phyloP scores from a whole-genome alignment of 2,888 invertebrate species.

The Paralinhomoeus sp. region DNA sequence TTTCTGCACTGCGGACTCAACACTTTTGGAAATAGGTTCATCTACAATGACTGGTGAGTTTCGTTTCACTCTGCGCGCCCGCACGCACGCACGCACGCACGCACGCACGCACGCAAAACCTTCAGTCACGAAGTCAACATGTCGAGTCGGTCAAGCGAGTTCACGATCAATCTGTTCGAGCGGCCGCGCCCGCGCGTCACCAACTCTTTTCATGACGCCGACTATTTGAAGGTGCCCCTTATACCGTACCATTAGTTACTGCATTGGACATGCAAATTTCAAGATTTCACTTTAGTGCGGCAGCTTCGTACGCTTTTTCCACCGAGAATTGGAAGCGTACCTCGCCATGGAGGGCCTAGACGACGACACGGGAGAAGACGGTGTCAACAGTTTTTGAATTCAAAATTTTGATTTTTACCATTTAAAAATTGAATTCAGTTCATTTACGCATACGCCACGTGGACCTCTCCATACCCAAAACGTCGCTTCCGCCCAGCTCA shows the following conservation, averaged over 20 bases:
- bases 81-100: not conserved
- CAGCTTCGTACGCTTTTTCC: slow-evolving; percentile 23
- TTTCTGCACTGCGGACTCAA: slow-evolving; percentile 18
- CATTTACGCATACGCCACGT: slow-evolving; percentile 23
- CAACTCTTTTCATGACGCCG: no score
- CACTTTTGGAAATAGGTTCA: not conserved
- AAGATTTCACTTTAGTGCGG: slow-evolving; percentile 15
- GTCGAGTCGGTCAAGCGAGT: slow-evolving; percentile 25
- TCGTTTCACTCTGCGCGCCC: not conserved
- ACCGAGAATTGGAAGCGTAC: slow-evolving; percentile 27
- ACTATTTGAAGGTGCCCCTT: no score
- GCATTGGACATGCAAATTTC: no score
- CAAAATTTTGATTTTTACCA: no score
- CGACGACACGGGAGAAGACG: not conserved
- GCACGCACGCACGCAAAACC: not conserved
- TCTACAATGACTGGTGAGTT: not conserved
- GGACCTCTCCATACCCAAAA: slow-evolving; percentile 24
- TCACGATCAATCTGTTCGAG: slow-evolving; percentile 14
- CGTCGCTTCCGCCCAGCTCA: slow-evolving; percentile 25
- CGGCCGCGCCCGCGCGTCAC: not conserved
- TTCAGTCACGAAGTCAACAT: slow-evolving; percentile 22
- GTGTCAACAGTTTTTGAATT: not conserved
- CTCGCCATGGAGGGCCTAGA: slow-evolving; percentile 21
- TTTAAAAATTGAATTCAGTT: slow-evolving; percentile 12
- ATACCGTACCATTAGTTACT: no score